These are phyloP conservation scores for Drosophila paulistorum DNA, from an alignment of 1,140 invertebrate species.

Conservation along the genomic window DNA sequence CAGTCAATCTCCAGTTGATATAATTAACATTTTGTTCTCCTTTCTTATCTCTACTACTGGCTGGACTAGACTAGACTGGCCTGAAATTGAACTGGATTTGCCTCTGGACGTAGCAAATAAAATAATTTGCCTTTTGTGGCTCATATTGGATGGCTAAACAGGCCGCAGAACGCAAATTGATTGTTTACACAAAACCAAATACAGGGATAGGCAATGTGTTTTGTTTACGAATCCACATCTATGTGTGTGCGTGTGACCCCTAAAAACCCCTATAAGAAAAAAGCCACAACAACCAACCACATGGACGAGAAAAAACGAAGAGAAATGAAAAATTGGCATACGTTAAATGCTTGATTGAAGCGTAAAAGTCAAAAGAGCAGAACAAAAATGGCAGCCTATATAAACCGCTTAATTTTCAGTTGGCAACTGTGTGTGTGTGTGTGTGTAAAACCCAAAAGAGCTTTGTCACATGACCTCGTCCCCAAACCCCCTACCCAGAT, in stretches of 20 bases:
- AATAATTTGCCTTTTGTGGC: background rate
- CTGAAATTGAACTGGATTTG: too few relatives aligned
- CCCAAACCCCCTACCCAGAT: background rate
- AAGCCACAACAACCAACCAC: too few relatives aligned
- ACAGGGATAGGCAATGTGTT: constrained; percentile 17
- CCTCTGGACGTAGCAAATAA: background rate
- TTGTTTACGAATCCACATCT: constrained; percentile 2
- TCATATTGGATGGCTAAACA: constrained; percentile 5
- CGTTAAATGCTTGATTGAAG: constrained; percentile 25
- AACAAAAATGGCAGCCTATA: constrained; percentile 5
- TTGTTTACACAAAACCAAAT: constrained; percentile 20
- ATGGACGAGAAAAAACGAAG: background rate
- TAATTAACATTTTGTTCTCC: constrained; percentile 15
- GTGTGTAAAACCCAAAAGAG: constrained; percentile 5
- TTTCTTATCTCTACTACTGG: background rate
- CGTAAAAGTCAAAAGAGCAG: constrained; percentile 19
- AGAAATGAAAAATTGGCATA: constrained; percentile 25
- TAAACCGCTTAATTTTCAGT: constrained; percentile 20
- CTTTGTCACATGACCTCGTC: constrained; percentile 11
- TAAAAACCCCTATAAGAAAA: background rate
- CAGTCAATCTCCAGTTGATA: constrained; percentile 5
- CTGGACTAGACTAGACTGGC: too few relatives aligned
- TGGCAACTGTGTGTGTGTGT: background rate
- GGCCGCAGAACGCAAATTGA: constrained; percentile 20
- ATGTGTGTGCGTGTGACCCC: background rate